These are phyloP conservation scores for Grus americana DNA, from an alignment of 2,113 vertebrate species.

Conservation along the genomic window DNA sequence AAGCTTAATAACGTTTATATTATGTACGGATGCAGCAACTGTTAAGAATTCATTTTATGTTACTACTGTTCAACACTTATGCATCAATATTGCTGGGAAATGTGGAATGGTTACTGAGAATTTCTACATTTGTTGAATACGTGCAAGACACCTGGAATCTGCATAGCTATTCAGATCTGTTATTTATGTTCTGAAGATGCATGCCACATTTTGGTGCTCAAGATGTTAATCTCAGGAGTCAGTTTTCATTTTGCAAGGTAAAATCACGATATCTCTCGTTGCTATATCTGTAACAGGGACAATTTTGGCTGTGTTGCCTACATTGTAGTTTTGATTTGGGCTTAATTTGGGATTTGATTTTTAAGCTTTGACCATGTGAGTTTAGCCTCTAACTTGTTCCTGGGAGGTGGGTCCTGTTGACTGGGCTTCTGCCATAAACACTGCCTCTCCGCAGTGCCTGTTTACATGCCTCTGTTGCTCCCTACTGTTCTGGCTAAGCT, in stretches of 20 bases:
- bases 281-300: neutral
- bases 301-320: neutral
- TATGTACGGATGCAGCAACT: neutral
- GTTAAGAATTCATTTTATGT: neutral
- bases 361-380: neutral
- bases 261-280: neutral
- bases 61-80: neutral
- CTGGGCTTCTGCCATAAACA: neutral
- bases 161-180: neutral
- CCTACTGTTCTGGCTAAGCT: neutral
- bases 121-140: neutral
- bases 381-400: neutral
- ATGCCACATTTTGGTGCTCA: neutral
- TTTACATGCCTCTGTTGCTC: neutral
- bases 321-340: neutral
- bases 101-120: neutral
- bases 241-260: neutral
- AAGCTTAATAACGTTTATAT: neutral
- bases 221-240: neutral
- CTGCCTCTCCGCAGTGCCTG: neutral
- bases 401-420: neutral
- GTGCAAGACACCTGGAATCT: neutral
- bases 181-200: neutral
- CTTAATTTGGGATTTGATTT: neutral
- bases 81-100: neutral